Evolutionary conservation across 2,113 vertebrate species (phyloP), one percentile per base, ranked within the genome.

Genomic region (Gobiocypris rarus): DNA sequence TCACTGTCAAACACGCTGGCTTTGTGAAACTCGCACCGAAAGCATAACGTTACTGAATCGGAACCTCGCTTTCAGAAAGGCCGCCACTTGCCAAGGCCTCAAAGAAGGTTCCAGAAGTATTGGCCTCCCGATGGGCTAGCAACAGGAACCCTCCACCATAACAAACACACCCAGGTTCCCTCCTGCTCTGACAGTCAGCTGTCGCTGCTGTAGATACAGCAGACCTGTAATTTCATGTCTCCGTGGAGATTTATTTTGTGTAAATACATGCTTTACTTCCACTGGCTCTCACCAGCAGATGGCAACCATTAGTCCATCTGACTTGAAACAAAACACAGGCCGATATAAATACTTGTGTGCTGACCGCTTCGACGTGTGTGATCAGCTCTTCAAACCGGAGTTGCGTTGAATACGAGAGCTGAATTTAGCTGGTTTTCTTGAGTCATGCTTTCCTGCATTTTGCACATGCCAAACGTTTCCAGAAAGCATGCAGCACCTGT

Each of bases 141-240:
- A 86, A 87, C 86, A 73, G 50, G 65, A 87, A 54, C 61, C 63
- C 83, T 85, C 52, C 85, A 82, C 74, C 82, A 84, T 86, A 90
- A 87, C 87, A 88, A 85, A 83, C 83, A 85, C 71, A 52, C 67
- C 67, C 87, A 61, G 65, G 31, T 59, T 56, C 34, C 74, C 34
- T 85, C 83, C 75, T 26, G 56, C 82, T 81, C 77, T 81, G 73
- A 85, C 81, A 80, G 65, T 89, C 87, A 84, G 85, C 83, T 87
- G 84, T 82, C 82, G 84, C 48, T 85, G 87, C 74, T 83, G 85
- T 77, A 78, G 75, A 89, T 85, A 77, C 74, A 43, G 28, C 80
- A 86, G 83, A 88, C 86, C 88, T 90, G 86, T 90, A 89, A 90
- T 90, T 89, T 89, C 63, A 89, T 86, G 87, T 87, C 85, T 85